Conservation (phyloP, 2,888 invertebrate species). For the Eristalis intricaria region DNA sequence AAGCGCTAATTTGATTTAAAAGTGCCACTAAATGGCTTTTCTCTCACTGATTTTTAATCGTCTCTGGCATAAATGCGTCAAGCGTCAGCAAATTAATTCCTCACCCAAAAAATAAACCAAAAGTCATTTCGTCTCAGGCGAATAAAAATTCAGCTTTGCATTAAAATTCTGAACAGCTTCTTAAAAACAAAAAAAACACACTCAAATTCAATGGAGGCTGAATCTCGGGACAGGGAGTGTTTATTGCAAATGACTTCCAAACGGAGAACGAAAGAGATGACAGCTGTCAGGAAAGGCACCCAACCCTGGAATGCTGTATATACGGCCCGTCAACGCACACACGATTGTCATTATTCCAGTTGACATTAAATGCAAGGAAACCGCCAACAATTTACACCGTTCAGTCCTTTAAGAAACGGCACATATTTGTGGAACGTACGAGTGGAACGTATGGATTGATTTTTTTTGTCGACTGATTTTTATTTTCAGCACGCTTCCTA, state of each 20-base stretch:
- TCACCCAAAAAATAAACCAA: not conserved
- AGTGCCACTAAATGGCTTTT: not conserved
- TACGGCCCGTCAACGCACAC: not conserved
- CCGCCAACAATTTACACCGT: not conserved
- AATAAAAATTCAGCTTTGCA: not conserved
- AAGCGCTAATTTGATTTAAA: not conserved
- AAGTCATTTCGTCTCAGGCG: not conserved
- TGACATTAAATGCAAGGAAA: conserved; percentile 7
- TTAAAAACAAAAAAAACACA: conserved; percentile 12
- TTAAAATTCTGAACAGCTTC: not conserved
- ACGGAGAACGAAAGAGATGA: not conserved
- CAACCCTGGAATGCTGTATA: not conserved
- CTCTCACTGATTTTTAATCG: not conserved
- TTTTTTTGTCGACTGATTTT: conserved; percentile 40
- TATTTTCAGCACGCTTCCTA: conserved; percentile 29
- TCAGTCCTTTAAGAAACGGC: not conserved
- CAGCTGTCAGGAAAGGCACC: not conserved
- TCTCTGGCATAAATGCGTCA: not conserved
- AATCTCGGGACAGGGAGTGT: not conserved
- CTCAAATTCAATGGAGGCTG: not conserved
- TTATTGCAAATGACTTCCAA: not conserved
- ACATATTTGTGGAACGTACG: not conserved
- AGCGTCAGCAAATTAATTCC: not conserved
- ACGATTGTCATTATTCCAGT: not conserved
- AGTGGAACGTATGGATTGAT: not conserved